Conservation (phyloP, 2,888 invertebrate genomes). For the Rhopalosiphum nymphaeae region DNA sequence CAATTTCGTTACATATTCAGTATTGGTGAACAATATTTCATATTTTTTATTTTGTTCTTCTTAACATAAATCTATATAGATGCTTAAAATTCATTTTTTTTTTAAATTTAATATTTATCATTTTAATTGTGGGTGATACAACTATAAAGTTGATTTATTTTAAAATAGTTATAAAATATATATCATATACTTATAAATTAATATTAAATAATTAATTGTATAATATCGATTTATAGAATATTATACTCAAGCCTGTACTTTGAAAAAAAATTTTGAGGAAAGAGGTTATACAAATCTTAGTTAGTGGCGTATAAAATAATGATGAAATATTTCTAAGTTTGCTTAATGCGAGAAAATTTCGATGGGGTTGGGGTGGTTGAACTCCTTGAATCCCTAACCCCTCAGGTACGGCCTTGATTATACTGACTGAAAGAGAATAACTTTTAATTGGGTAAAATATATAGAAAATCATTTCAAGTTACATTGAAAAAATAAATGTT, state of each 20-base stretch:
- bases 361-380: too few relatives aligned
- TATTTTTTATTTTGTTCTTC: neutral
- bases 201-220: neutral
- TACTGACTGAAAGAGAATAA: neutral
- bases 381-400: too few relatives aligned
- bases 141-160: neutral
- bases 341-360: too few relatives aligned
- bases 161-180: neutral
- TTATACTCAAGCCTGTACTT: neutral
- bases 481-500: neutral
- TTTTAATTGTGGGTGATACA: neutral
- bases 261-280: too few relatives aligned
- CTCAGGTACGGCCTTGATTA: too few relatives aligned
- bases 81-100: neutral
- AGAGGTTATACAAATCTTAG: too few relatives aligned
- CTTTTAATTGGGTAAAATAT: neutral
- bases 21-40: neutral
- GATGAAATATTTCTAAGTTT: too few relatives aligned
- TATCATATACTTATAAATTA: neutral
- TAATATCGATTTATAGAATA: neutral
- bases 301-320: too few relatives aligned
- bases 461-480: neutral
- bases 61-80: neutral
- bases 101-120: neutral
- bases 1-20: neutral